phyloP scores from a whole-genome alignment of 2,888 invertebrate genomes.

The Brachycybe producta region DNA sequence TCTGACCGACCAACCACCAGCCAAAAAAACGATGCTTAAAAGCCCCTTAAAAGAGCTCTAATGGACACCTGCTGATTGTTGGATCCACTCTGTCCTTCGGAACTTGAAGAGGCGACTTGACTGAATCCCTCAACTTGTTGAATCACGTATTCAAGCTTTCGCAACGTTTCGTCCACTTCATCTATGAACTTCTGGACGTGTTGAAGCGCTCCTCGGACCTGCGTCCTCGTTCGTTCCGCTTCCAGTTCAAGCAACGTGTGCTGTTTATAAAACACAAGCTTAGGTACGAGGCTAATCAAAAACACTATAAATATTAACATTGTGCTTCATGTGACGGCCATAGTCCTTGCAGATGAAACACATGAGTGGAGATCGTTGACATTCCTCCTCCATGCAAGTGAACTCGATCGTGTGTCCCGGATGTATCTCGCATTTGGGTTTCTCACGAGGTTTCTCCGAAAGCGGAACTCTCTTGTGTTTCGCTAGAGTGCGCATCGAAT shows the following conservation, averaged over 20 bases:
- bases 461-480: conserved; percentile 43
- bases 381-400: conserved; percentile 43
- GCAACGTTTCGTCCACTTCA: conserved; percentile 41
- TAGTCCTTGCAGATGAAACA: conserved; percentile 47
- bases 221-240: conserved; percentile 42
- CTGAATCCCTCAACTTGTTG: conserved; percentile 33
- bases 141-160: conserved; percentile 38
- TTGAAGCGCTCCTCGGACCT: conserved; percentile 39
- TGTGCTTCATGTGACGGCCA: conserved; percentile 42
- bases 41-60: no score
- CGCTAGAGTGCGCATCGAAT: conserved; percentile 41
- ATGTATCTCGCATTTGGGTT: conserved; percentile 42
- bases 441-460: conserved; percentile 43
- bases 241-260: conserved; percentile 43
- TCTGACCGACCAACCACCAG: no score
- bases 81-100: no score
- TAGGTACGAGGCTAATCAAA: not conserved
- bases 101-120: conserved; percentile 13
- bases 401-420: conserved; percentile 44
- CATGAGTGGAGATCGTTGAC: conserved; percentile 42
- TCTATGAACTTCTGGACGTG: conserved; percentile 42
- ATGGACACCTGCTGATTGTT: no score
- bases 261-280: conserved; percentile 27
- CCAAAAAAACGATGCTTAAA: no score
- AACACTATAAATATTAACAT: conserved; percentile 31